Conservation (phyloP, 2,888 invertebrate species). For the Nudaria mundana region DNA sequence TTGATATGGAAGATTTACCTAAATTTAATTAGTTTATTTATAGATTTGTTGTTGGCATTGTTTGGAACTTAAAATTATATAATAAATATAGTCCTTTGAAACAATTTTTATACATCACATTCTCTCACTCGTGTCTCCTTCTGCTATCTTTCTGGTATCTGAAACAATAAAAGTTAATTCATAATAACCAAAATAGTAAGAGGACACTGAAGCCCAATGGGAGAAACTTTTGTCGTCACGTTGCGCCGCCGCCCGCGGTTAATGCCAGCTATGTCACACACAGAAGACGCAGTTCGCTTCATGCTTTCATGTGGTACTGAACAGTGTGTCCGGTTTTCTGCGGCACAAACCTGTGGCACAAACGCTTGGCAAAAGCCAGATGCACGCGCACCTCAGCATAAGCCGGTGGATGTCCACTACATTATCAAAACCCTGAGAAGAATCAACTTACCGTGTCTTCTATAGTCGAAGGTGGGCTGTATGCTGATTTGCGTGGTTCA, state of each 20-base stretch:
- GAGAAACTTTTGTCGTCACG: too few relatives aligned
- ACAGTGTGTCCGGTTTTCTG: too few relatives aligned
- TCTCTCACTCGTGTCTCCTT: conserved; percentile 30
- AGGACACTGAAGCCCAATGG: too few relatives aligned
- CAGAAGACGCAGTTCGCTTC: too few relatives aligned
- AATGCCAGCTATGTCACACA: too few relatives aligned
- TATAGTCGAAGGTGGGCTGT: conserved; percentile 43
- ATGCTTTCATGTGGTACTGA: too few relatives aligned
- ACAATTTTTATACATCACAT: conserved; percentile 30
- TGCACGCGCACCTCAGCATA: too few relatives aligned
- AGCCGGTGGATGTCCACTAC: too few relatives aligned
- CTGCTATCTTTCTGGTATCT: conserved; percentile 74
- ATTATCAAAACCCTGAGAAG: not conserved
- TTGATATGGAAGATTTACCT: conserved; percentile 64
- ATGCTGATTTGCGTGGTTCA: conserved; percentile 43
- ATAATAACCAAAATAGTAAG: too few relatives aligned
- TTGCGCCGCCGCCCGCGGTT: too few relatives aligned
- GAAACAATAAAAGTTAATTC: conserved; percentile 31
- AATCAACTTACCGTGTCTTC: conserved; percentile 53
- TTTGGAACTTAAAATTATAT: conserved; percentile 50
- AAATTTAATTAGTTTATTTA: conserved; percentile 31
- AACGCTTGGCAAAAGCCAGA: too few relatives aligned
- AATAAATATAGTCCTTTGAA: conserved; percentile 38
- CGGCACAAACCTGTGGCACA: too few relatives aligned
- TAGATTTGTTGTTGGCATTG: conserved; percentile 51